Conservation (phyloP, 2,113 vertebrate genomes). For the Dendrocopos noguchii region DNA sequence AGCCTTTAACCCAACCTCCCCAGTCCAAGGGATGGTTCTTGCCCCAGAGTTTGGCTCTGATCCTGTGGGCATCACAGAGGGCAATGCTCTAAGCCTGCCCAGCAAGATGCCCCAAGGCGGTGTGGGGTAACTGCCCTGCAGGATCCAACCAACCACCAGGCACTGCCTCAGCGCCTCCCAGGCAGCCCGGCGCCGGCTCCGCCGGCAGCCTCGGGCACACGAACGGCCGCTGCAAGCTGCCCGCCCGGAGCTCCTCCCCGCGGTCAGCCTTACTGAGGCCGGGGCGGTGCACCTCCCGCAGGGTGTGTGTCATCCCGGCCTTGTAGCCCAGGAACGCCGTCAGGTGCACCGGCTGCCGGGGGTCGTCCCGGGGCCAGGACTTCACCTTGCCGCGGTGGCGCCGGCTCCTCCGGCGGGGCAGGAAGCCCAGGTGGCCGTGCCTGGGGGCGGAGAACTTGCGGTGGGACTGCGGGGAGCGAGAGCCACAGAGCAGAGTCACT, state of each 20-base stretch:
- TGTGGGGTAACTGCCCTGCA: background rate
- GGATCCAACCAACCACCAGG: background rate
- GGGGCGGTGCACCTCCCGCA: conserved; percentile 79
- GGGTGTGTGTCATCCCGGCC: conserved; percentile 83
- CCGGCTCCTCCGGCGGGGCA: conserved; percentile 79
- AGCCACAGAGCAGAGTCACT: background rate
- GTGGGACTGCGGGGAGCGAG: conserved; percentile 70
- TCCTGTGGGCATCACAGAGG: background rate
- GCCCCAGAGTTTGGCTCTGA: background rate
- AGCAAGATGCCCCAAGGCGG: background rate
- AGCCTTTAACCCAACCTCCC: background rate
- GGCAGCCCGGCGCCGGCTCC: background rate
- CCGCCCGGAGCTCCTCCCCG: background rate
- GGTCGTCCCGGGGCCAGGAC: conserved; percentile 82
- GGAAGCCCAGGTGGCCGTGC: conserved; percentile 83
- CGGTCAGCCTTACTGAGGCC: conserved; percentile 78
- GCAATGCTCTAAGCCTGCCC: background rate
- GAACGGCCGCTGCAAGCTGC: too few species aligned
- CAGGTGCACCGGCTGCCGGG: conserved; percentile 79
- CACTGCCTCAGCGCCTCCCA: background rate
- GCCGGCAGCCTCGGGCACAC: background rate
- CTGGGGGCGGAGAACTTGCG: conserved; percentile 85
- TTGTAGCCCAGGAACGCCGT: conserved; percentile 86
- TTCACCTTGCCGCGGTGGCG: conserved; percentile 84
- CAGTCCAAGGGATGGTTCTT: background rate